These are phyloP conservation scores for Tigriopus japonicus DNA, from an alignment of 1,140 invertebrate species.

Conservation along the genomic window DNA sequence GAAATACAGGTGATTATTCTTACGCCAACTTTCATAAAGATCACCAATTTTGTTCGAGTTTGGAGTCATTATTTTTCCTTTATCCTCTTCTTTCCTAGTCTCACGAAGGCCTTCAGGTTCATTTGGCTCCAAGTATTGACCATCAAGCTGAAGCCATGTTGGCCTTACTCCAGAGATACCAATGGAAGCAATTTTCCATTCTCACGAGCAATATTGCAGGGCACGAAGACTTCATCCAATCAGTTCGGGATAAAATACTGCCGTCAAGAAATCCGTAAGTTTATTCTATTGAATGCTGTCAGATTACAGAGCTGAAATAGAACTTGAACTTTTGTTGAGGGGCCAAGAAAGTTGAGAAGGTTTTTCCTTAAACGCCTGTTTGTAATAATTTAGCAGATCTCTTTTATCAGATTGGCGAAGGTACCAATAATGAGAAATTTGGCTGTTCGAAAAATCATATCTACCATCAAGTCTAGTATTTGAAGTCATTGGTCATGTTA, in stretches of 20 bases:
- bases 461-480: too few species aligned
- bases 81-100: background rate
- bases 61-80: too few species aligned
- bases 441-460: too few species aligned
- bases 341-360: background rate
- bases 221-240: constrained; percentile 82
- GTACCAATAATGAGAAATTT: too few species aligned
- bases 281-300: too few species aligned
- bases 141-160: constrained; percentile 78
- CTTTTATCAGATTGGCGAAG: too few species aligned
- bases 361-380: background rate
- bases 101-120: constrained; percentile 37
- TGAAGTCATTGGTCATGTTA: too few species aligned
- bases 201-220: constrained; percentile 63
- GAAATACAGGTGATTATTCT: constrained; percentile 23
- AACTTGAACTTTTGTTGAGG: constrained; percentile 26
- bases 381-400: background rate
- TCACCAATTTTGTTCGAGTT: too few species aligned
- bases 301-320: too few species aligned
- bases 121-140: constrained; percentile 76
- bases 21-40: too few species aligned
- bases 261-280: too few species aligned
- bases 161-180: constrained; percentile 75
- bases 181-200: constrained; percentile 88
- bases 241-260: constrained; percentile 61